phyloP scores from a whole-genome alignment of 2,888 invertebrate species.

The Ennomos erosarius region DNA sequence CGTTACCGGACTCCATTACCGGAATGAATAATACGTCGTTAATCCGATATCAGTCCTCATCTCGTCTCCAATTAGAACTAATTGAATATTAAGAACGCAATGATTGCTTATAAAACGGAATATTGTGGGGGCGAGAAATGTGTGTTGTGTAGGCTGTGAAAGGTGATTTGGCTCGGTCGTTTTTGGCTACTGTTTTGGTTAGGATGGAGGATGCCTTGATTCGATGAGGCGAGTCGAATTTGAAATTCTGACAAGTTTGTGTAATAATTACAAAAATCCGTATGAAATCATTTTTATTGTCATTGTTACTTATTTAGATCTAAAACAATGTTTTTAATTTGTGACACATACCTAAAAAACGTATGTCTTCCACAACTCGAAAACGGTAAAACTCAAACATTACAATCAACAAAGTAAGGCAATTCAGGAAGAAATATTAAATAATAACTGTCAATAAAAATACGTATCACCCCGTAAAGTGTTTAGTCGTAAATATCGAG shows the following conservation, averaged over 20 bases:
- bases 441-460: conserved; percentile 72
- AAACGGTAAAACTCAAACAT: conserved; percentile 28
- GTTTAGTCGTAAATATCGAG: conserved; percentile 62
- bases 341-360: conserved; percentile 8
- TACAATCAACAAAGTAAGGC: conserved; percentile 56
- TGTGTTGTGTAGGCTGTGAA: conserved; percentile 42
- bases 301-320: too few species aligned
- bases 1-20: conserved; percentile 73
- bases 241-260: too few species aligned
- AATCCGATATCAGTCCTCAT: conserved; percentile 66
- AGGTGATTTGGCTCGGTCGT: conserved; percentile 30
- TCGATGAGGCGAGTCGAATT: too few species aligned
- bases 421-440: conserved; percentile 70
- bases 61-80: conserved; percentile 70
- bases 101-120: conserved; percentile 73
- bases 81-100: conserved; percentile 76
- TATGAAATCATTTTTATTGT: too few species aligned
- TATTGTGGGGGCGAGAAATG: conserved; percentile 42
- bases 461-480: conserved; percentile 59
- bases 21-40: conserved; percentile 75
- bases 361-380: conserved; percentile 6
- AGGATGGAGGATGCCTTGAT: background rate
- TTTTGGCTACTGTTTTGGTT: conserved; percentile 2
- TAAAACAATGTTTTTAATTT: too few species aligned
- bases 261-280: too few species aligned